Evolutionary conservation across 2,888 invertebrate species (phyloP).

Genomic region (Drosophila kambysellisi): DNA sequence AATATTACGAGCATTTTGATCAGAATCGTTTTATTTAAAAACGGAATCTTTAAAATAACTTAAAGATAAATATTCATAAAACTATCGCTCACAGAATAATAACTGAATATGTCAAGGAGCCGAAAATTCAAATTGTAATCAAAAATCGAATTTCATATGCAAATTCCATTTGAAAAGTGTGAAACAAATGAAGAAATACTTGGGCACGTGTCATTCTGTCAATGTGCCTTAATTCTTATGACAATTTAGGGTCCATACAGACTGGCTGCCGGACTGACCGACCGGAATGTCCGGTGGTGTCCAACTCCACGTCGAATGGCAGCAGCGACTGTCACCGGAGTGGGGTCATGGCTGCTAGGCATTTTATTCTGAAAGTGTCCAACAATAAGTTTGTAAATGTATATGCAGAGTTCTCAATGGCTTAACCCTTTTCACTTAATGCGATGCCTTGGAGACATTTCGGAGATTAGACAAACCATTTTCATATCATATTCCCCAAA

Average conservation of each 20-base stretch:
- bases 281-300: conserved; percentile 10
- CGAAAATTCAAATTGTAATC: background rate
- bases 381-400: conserved; percentile 37
- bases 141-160: background rate
- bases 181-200: conserved; percentile 36
- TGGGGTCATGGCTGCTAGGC: conserved; percentile 2
- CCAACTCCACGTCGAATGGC: conserved; percentile 24
- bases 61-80: background rate
- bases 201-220: conserved; percentile 67
- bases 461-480: conserved; percentile 50
- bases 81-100: background rate
- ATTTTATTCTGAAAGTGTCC: conserved; percentile 38
- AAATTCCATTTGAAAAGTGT: conserved; percentile 8
- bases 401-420: conserved; percentile 17
- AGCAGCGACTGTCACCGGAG: conserved; percentile 23
- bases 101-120: background rate
- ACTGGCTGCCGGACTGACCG: conserved; percentile 2
- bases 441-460: conserved; percentile 35
- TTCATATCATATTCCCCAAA: conserved; percentile 56
- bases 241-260: conserved; percentile 30
- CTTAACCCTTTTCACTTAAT: conserved; percentile 65
- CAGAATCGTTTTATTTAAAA: background rate
- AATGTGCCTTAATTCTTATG: conserved; percentile 63
- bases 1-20: background rate
- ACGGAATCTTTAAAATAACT: background rate